Base-by-base conservation (phyloP, 2,888 invertebrate genomes). In the Caenorhabditis angaria region DNA sequence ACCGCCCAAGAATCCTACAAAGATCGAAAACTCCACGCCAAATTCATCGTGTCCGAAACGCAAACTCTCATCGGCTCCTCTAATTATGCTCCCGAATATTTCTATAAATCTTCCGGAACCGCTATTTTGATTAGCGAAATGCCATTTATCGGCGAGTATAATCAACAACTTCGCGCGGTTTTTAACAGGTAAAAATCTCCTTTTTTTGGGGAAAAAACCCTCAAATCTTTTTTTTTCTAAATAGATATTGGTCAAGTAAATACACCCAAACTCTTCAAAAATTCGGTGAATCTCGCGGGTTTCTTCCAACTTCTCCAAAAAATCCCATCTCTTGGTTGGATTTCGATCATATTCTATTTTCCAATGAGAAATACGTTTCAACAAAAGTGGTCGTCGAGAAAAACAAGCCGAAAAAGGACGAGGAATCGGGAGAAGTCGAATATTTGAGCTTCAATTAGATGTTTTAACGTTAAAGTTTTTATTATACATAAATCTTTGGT, bases 41-140 rank as follows among this genome's bases (percentile, higher is more conserved):
- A 73, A 55, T 73, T 73, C 62, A 59, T 65, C 51, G 20, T 73
- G 14, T 65, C 68, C 25, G 73, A 73, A 47, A 55, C 60, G 32
- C 25, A 55, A 55, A 51, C 65, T 1, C 27, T 73, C 47, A 56
- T 73, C 47, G 73, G 73, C 25, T 68, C 73, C 4, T 73, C 73
- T n/a, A 73, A 73, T 56, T 73, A 68, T 59, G 73, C 61, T 18
- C 73, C 73, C 1, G 73, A 73, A 60, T 73, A 73, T 53, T 73
- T 73, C 50, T 73, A 68, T 59, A 68, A 65, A 51, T 73, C 73
- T 4, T 56, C 65, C n/a, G 73, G 73, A 41, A 65, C 60, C 8
- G 73, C 68, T 0, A 48, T 73, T 3, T 2, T 69, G 6, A 60
- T 73, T 0, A 65, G 62, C 0, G 73, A 73, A 48, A 53, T 47